Conservation (phyloP, 2,888 invertebrate genomes). For the Sinohyriopsis cumingii region DNA sequence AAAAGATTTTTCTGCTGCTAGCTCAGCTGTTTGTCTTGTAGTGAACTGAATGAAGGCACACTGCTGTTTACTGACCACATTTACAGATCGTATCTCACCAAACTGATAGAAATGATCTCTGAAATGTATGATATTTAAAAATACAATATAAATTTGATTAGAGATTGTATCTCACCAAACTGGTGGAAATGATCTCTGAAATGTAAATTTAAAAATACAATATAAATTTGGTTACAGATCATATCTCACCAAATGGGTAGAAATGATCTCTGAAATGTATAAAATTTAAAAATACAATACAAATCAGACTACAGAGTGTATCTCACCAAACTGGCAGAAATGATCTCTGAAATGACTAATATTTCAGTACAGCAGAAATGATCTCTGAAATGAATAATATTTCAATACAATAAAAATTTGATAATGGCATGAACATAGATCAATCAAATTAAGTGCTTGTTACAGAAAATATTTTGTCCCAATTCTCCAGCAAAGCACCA, state of each 20-base stretch:
- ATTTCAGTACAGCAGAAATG: constrained; percentile 83
- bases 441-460: too few relatives aligned
- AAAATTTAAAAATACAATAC: neutral
- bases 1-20: constrained; percentile 84
- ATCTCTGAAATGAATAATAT: constrained; percentile 77
- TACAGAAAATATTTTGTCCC: too few relatives aligned
- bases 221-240: constrained; percentile 79
- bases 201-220: too few relatives aligned
- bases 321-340: too few relatives aligned
- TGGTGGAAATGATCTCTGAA: too few relatives aligned
- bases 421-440: neutral
- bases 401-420: neutral
- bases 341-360: constrained; percentile 70
- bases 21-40: constrained; percentile 89
- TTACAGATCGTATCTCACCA: constrained; percentile 96
- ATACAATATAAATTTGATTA: neutral
- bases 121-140: constrained; percentile 21
- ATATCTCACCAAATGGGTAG: constrained; percentile 98
- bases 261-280: constrained; percentile 85
- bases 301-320: neutral
- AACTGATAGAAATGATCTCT: constrained; percentile 98
- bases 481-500: too few relatives aligned
- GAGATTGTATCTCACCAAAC: neutral
- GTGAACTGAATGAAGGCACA: constrained; percentile 99
- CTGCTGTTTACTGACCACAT: constrained; percentile 89